Base-by-base conservation (phyloP, 2,888 invertebrate genomes). In the Harmothoe impar region DNA sequence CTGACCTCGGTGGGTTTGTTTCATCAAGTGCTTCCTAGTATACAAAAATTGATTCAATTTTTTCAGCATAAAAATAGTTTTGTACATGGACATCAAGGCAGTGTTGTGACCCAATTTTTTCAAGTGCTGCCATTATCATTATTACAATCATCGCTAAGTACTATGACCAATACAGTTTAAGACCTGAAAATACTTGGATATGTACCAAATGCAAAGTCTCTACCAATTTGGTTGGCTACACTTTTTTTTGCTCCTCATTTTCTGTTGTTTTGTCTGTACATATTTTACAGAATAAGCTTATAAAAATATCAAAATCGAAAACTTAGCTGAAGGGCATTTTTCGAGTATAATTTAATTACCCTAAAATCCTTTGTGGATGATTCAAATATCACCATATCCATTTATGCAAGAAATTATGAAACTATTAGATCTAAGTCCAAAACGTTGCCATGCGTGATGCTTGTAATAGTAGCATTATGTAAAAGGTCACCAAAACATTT, bases 71-170 rank as follows among this genome's bases (percentile, higher is more conserved):
- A 81, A 81, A 81, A 81, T 81, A 81, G 20, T 33, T 43, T 43
- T 81, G 81, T 81, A 81, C 77, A 81, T 20, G 43, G 25, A 81
- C 25, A 81, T 81, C 20, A 81, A 81, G 81, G 81, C 43, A 81
- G 81, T 81, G 33, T 35, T 81, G 81, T 81, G 81, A 81, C 81
- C 43, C 43, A 43, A 72, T 43, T 25, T 33, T 81, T 62, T 81
- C 81, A 81, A 81, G 81, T 81, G 81, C 81, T 81, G 81, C 81
- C 81, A 43, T 81, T 35, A 81, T 35, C 7, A 81, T 43, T 43
- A 33, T 43, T 31, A 43, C n/a, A 81, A 0, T 33, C 35, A 33
- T 17, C n/a, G 23, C 33, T 81, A 81, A 81, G 81, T 81, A 81
- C 81, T 33, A 35, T 81, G 81, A 81, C 81, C 81, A 33, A 43